Base-by-base conservation (phyloP, 2,113 vertebrate species). In the Uropsilus gracilis region DNA sequence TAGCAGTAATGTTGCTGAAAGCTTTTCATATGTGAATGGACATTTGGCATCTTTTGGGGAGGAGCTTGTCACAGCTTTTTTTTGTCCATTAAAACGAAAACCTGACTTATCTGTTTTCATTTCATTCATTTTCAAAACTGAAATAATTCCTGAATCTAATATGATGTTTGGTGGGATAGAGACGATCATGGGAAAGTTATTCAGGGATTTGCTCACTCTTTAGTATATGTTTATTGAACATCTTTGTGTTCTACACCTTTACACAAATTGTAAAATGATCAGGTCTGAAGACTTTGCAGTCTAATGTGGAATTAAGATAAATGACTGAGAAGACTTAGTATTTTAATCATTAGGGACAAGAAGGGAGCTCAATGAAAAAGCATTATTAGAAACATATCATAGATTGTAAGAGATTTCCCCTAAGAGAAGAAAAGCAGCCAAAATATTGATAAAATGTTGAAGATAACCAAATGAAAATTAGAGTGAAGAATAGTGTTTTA, bases 51-150 rank as follows among this genome's bases (percentile, higher is more conserved):
- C 53, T 71, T 86, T 87, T 30, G 37, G 59, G 37, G 59, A 90
- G 28, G 46, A 57, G 44, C 44, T 46, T 87, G 39, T 77, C 34
- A n/a, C 30, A 28, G 3, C 10, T 14, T 53, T 44, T 44, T 64
- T 84, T 71, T 3, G 28, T 50, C 16, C 42, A 7, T 53, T 71
- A 57, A 50, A 61, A 64, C 84, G 34, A 39, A 66, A 66, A 30
- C 64, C 1, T 88, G 32, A 12, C 44, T 76, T 28, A 6, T 77
- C 30, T 22, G 1, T 71, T n/a, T 72, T 53, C n/a, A 87, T 84
- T 63, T 63, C 30, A 18, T 53, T 94, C 8, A 22, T 78, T 88
- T 89, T 20, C 77, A 77, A 94, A 82, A 69, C 78, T 68, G 39
- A 71, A 30, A 20, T 5, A 44, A 24, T 77, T 63, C 28, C 12